Evolutionary conservation across 2,797 vertebrate genomes (phyloP).

Genomic region (Liasis olivaceus): DNA sequence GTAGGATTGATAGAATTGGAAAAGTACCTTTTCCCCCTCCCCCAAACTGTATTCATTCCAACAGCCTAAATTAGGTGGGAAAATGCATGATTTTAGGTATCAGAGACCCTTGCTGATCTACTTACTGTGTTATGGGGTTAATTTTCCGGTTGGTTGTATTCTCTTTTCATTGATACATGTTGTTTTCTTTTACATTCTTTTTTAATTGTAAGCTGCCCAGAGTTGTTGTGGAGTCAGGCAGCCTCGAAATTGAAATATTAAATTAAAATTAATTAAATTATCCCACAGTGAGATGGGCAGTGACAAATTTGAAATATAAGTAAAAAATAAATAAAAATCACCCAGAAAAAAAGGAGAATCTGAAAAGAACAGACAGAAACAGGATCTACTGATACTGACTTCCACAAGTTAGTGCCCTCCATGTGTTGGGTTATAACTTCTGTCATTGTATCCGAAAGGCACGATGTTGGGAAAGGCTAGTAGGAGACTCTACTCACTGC

Average conservation of each 20-base stretch:
- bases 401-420: not conserved
- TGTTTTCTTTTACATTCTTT: not conserved
- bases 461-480: no score
- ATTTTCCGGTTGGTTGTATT: not conserved
- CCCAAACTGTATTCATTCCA: no score
- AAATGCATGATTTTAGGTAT: no score
- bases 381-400: not conserved
- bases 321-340: not conserved
- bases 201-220: not conserved
- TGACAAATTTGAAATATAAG: no score
- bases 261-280: not conserved
- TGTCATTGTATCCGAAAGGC: not conserved
- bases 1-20: no score
- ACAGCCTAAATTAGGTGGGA: no score
- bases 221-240: not conserved
- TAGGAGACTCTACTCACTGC: no score
- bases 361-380: not conserved
- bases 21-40: no score
- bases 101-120: no score
- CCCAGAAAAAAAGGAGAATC: not conserved
- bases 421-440: not conserved
- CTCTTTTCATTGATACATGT: not conserved
- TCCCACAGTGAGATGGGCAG: no score
- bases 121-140: not conserved
- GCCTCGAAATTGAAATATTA: not conserved